Conservation (phyloP, 2,797 vertebrate species). For the Meriones psammophilus region DNA sequence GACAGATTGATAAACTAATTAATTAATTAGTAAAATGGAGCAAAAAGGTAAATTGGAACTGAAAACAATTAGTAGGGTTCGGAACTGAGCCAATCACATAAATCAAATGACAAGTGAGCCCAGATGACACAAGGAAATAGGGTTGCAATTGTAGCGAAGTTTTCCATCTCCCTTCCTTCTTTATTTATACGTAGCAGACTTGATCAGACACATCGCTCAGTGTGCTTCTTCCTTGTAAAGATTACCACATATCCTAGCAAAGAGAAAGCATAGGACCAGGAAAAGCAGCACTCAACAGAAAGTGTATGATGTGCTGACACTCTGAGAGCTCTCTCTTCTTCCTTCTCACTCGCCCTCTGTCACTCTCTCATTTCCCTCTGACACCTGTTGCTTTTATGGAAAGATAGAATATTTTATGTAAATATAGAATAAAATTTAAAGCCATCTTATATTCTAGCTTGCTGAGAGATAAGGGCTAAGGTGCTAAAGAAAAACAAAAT, state of each 20-base stretch:
- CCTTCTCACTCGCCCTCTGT: not conserved
- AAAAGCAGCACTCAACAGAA: not conserved
- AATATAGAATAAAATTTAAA: constrained; percentile 43
- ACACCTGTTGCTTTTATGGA: not conserved
- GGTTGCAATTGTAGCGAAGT: not conserved
- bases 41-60: not conserved
- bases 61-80: constrained; percentile 16
- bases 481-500: not conserved
- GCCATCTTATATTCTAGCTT: not conserved
- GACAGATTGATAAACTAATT: not conserved
- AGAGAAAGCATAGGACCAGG: not conserved
- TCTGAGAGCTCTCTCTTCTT: not conserved
- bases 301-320: not conserved
- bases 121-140: not conserved
- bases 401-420: not conserved
- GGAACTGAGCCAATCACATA: not conserved
- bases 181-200: not conserved
- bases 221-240: not conserved
- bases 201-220: not conserved
- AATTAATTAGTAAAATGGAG: not conserved
- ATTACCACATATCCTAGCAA: not conserved
- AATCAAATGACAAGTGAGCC: not conserved
- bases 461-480: not conserved
- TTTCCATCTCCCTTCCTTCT: not conserved
- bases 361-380: not conserved